Evolutionary conservation across 2,113 vertebrate genomes (phyloP).

Genomic region (Aplodontia rufa): DNA sequence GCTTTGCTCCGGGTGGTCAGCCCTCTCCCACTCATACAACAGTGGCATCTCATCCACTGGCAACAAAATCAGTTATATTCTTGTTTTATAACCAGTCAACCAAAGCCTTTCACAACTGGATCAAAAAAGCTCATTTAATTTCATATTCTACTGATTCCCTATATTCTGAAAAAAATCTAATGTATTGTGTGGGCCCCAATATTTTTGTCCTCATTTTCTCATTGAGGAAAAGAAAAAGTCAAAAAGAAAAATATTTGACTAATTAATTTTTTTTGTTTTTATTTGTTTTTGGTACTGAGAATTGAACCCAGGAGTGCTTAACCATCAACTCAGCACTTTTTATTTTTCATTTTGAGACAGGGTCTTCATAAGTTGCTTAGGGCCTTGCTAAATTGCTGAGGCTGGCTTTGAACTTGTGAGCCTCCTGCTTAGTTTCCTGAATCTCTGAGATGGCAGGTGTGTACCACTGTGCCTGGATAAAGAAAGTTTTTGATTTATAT

Average conservation of each 20-base stretch:
- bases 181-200: background rate
- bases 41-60: background rate
- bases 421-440: too few species aligned
- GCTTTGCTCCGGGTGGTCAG: background rate
- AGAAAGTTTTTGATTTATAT: background rate
- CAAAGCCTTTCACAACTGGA: background rate
- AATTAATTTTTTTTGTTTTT: too few species aligned
- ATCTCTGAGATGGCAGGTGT: too few species aligned
- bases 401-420: too few species aligned
- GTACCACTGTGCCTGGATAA: too few species aligned
- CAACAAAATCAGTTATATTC: background rate
- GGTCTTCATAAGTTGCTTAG: too few species aligned
- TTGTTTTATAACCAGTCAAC: background rate
- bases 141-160: background rate
- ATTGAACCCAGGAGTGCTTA: too few species aligned
- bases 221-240: background rate
- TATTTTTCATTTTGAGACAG: too few species aligned
- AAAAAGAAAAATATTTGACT: background rate
- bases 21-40: background rate
- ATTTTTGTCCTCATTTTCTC: conserved; percentile 1
- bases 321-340: too few species aligned
- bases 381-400: too few species aligned
- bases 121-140: background rate
- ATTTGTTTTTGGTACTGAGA: too few species aligned
- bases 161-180: background rate